phyloP scores from a whole-genome alignment of 1,140 invertebrate genomes.

The Hypsibius dujardini region DNA sequence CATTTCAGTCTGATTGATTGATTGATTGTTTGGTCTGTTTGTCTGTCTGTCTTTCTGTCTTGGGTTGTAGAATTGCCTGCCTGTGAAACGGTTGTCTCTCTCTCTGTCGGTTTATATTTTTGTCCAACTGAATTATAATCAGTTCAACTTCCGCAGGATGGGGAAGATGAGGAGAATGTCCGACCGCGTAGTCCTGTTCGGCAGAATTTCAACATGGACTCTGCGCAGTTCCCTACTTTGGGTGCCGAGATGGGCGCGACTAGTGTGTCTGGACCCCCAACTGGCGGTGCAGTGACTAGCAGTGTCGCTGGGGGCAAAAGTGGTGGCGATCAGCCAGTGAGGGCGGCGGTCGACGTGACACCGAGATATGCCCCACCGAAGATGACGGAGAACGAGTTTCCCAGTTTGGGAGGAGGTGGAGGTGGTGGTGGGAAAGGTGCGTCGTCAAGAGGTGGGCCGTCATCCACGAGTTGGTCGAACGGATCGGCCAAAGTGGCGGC shows the following conservation, averaged over 20 bases:
- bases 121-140: no score
- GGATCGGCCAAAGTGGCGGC: not conserved
- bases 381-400: not conserved
- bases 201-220: not conserved
- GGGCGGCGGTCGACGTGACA: not conserved
- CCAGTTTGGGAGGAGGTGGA: not conserved
- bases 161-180: not conserved
- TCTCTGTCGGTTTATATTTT: no score
- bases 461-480: not conserved
- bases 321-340: not conserved
- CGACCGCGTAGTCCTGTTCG: not conserved
- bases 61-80: no score
- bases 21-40: no score
- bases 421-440: no score
- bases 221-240: not conserved
- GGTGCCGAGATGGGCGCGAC: not conserved
- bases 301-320: not conserved
- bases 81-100: no score
- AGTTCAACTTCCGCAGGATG: not conserved
- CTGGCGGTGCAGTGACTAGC: not conserved
- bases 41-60: no score
- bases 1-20: no score
- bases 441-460: not conserved
- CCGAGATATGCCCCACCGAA: not conserved
- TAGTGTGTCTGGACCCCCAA: not conserved